Evolutionary conservation across 2,797 vertebrate species (phyloP).

Genomic region (Merluccius polli): DNA sequence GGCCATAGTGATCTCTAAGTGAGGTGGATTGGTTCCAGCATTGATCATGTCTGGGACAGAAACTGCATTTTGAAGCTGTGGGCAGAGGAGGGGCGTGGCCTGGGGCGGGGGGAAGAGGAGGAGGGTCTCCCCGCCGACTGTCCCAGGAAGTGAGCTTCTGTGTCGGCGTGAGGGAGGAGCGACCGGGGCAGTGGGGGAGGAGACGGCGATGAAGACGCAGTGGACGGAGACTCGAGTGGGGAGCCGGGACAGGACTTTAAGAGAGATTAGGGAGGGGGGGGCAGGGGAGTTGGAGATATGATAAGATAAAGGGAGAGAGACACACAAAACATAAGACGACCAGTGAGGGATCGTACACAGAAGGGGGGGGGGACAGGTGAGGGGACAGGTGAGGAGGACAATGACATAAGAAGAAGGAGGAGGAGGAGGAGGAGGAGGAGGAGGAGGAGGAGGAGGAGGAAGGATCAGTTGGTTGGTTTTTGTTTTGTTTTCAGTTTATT

Average conservation of each 20-base stretch:
- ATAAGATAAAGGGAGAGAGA: constrained; percentile 69
- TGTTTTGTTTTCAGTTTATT: constrained; percentile 37
- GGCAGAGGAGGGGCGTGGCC: neutral
- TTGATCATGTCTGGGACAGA: neutral
- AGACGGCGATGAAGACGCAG: neutral
- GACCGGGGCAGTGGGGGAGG: neutral
- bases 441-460: constrained; percentile 22
- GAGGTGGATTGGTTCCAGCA: neutral
- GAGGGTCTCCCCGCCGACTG: neutral
- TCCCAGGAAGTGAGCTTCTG: neutral
- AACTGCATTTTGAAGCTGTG: neutral
- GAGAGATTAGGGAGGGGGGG: constrained; percentile 10
- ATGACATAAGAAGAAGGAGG: constrained; percentile 26
- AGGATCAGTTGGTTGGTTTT: constrained; percentile 29
- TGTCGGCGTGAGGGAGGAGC: neutral
- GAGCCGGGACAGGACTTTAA: constrained; percentile 26
- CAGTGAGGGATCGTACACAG: neutral
- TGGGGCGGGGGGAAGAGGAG: neutral
- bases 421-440: constrained; percentile 23
- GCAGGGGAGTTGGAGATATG: too few species aligned
- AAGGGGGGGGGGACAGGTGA: constrained; percentile 21
- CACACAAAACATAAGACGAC: constrained; percentile 20
- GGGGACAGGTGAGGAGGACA: constrained; percentile 18
- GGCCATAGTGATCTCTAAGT: neutral
- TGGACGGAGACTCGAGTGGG: constrained; percentile 18